Evolutionary conservation across 2,888 invertebrate genomes (phyloP), one percentile per base, ranked within the genome.

Genomic region (Netelia virgata): DNA sequence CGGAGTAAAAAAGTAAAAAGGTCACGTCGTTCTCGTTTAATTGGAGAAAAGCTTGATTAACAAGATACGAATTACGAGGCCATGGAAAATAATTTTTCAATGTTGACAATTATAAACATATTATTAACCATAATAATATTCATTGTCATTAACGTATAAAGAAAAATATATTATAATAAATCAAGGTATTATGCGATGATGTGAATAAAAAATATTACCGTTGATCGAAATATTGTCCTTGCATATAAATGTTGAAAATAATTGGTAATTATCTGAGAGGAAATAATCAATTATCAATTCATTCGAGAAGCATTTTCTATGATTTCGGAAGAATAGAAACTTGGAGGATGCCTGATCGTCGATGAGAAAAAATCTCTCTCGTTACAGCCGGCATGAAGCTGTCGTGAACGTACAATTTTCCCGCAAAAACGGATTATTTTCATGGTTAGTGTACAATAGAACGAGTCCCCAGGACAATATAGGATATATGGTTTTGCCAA

Each of bases 391-490:
- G 20, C 10, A 18, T n/a, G 20, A 53, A 28, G 63, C 10, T 47
- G 16, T 57, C 47, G 18, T 63, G 64, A 41, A 53, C 41, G 50
- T 80, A 79, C 59, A 55, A 64, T 83, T 77, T 78, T 50, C 82
- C 82, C 75, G 64, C 61, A 68, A 85, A 85, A 85, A 85, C 66
- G 64, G 59, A 76, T 82, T 79, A 79, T 82, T 82, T 78, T 75
- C 66, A 18, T 74, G 70, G 20, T 79, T 28, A 41, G 28, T 14
- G 69, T 18, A 85, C 82, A 85, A 85, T 82, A 16, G 78, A 59
- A 57, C 10, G 69, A 75, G 70, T 57, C 66, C 64, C 55, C 69
- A 16, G 53, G 61, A 18, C 5, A 9, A 16, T 16, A 36, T 20
- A n/a, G 20, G 36, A 20, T 28, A n/a, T 8, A 14, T 43, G 61